Percentiles rank a stretch among this genome's conserved stretches.
These are phyloP conservation scores for Ephydatia muelleri DNA, from an alignment of 37 sponge, comb jelly and placozoan species.

Conservation along the genomic window DNA sequence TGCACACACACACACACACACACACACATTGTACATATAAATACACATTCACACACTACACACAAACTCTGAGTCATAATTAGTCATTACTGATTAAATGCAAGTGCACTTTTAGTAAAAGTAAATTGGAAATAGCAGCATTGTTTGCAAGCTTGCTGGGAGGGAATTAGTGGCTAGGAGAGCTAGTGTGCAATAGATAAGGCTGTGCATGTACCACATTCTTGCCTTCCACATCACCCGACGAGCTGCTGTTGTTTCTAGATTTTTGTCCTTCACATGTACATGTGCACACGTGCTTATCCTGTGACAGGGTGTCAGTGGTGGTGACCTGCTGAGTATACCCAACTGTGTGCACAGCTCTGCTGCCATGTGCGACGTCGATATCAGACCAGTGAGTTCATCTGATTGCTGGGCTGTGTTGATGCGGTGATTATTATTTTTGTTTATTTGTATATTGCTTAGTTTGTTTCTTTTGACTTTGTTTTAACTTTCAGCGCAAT, in stretches of 20 bases:
- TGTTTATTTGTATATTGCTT: no score
- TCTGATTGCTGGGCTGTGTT: no score
- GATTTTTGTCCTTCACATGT: not conserved
- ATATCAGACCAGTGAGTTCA: conserved; percentile 80
- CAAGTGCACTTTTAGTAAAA: no score
- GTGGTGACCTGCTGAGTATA: conserved; percentile 85
- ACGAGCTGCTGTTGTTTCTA: not conserved
- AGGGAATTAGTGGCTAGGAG: not conserved
- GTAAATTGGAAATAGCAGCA: no score
- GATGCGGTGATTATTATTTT: no score
- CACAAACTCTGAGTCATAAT: not conserved
- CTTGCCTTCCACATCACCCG: conserved; percentile 5
- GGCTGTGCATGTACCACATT: not conserved
- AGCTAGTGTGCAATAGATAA: not conserved
- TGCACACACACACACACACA: not conserved
- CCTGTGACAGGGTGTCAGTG: conserved; percentile 71
- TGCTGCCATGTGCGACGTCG: conserved; percentile 88
- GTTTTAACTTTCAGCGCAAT: no score
- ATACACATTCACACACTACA: not conserved
- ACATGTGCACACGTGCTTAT: not conserved
- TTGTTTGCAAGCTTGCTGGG: no score
- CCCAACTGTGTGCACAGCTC: conserved; percentile 83
- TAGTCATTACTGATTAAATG: no score
- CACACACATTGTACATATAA: no score
- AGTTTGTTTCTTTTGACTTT: no score